Evolutionary conservation across 1,140 invertebrate genomes (phyloP).

Genomic region (Ostrea denselamellosa): DNA sequence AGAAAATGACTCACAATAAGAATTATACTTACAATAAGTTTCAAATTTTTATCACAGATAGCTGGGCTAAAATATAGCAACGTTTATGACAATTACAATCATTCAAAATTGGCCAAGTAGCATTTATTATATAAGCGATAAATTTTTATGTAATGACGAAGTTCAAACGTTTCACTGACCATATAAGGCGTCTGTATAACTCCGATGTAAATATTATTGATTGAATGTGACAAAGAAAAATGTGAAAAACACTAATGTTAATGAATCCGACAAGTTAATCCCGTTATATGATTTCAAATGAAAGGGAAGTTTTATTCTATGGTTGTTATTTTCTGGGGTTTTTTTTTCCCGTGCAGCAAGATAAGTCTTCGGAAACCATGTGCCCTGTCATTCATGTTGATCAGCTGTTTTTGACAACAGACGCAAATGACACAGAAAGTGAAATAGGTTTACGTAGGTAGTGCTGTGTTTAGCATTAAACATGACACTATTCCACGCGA

Average conservation of each 20-base stretch:
- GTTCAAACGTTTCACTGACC: constrained; percentile 18
- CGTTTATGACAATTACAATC: too few relatives aligned
- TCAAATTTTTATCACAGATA: too few relatives aligned
- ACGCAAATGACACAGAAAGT: neutral
- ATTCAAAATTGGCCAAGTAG: too few relatives aligned
- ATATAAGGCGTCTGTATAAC: constrained; percentile 14
- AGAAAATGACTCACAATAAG: neutral
- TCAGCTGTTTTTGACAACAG: constrained; percentile 22
- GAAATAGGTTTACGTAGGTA: neutral
- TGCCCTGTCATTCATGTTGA: neutral
- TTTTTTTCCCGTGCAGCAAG: neutral
- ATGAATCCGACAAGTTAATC: neutral
- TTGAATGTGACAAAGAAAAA: neutral
- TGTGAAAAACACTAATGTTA: neutral
- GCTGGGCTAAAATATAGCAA: too few relatives aligned
- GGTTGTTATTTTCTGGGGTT: neutral
- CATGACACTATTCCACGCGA: neutral
- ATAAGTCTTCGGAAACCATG: neutral
- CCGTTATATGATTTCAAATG: neutral
- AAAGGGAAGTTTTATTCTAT: too few relatives aligned
- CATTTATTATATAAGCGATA: neutral
- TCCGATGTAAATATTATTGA: constrained; percentile 34
- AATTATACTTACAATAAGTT: too few relatives aligned
- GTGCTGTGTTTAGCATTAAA: neutral
- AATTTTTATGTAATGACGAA: neutral